Evolutionary conservation across 2,888 invertebrate genomes (phyloP).

Genomic region (Galeruca laticollis): DNA sequence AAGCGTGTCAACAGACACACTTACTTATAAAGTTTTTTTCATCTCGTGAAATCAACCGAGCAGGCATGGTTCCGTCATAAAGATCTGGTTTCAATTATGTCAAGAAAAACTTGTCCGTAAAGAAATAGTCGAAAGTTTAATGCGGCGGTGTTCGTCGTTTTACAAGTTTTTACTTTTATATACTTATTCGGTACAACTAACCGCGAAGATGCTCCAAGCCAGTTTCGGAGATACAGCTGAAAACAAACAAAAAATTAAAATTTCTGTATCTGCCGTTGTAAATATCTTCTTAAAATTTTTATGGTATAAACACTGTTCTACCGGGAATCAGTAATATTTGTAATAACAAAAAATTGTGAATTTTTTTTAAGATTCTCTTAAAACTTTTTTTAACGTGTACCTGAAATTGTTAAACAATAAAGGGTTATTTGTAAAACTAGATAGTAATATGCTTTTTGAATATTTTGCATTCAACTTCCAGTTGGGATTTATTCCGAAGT

Average conservation of each 20-base stretch:
- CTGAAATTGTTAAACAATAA: too few relatives aligned
- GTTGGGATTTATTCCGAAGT: too few relatives aligned
- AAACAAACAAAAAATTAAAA: constrained; percentile 27
- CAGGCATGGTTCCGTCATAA: constrained; percentile 49
- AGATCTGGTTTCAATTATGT: constrained; percentile 54
- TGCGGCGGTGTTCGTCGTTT: constrained; percentile 51
- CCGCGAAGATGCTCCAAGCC: constrained; percentile 26
- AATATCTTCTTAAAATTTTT: background rate
- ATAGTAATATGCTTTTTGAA: too few relatives aligned
- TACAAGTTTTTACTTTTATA: constrained; percentile 56
- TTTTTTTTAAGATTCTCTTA: too few relatives aligned
- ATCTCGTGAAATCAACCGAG: constrained; percentile 28
- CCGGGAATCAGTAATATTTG: too few relatives aligned
- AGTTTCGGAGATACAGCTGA: constrained; percentile 19
- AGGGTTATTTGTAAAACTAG: too few relatives aligned
- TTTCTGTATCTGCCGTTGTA: constrained; percentile 1
- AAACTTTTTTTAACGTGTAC: too few relatives aligned
- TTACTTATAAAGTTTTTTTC: constrained; percentile 11
- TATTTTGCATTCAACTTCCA: too few relatives aligned
- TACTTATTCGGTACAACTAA: constrained; percentile 42
- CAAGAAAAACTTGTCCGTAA: constrained; percentile 54
- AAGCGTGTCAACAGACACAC: constrained; percentile 15
- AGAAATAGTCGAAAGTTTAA: constrained; percentile 48
- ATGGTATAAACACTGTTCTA: background rate
- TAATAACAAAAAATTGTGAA: too few relatives aligned